Conservation (phyloP, 2,113 vertebrate genomes). For the Mungos mungo region DNA sequence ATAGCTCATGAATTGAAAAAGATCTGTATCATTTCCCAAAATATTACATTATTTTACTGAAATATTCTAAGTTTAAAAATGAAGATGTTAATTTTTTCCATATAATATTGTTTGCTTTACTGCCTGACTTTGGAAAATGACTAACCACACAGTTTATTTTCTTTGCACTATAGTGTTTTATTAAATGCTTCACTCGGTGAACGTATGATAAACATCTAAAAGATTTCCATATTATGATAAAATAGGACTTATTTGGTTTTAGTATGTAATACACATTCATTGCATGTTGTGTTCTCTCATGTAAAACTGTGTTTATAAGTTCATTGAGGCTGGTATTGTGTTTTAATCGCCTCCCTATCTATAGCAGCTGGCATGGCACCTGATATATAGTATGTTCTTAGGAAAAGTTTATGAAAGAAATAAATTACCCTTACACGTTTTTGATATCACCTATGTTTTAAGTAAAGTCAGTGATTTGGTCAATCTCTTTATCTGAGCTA, state of each 20-base stretch:
- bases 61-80: background rate
- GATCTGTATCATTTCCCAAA: background rate
- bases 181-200: background rate
- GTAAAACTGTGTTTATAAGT: background rate
- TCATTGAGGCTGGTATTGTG: background rate
- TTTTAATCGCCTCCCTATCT: background rate
- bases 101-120: background rate
- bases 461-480: background rate
- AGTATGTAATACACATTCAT: background rate
- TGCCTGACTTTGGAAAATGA: background rate
- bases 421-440: background rate
- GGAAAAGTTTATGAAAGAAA: conserved; percentile 29
- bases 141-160: background rate
- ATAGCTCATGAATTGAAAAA: background rate
- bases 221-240: background rate
- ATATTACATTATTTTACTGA: background rate
- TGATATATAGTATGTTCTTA: background rate
- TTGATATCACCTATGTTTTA: background rate
- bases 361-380: background rate
- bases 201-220: background rate
- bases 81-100: background rate
- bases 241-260: background rate
- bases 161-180: background rate
- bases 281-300: background rate
- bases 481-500: background rate